These are phyloP conservation scores for Psittacara wagleri DNA, from an alignment of 2,113 vertebrate genomes.

Conservation along the genomic window DNA sequence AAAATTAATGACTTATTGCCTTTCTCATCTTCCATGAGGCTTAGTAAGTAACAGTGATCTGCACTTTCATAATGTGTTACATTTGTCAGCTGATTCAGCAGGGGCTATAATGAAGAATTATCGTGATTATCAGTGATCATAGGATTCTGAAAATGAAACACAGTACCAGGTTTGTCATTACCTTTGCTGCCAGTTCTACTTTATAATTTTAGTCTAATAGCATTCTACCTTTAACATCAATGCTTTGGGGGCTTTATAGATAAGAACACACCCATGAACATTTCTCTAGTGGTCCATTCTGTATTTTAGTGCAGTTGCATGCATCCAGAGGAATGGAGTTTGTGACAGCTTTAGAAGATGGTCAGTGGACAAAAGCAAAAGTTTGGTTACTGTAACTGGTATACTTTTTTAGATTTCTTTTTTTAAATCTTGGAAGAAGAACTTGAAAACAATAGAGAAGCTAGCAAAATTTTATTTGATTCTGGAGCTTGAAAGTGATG, in stretches of 20 bases:
- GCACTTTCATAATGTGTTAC: background rate
- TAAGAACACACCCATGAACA: background rate
- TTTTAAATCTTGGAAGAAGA: background rate
- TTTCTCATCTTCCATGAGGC: background rate
- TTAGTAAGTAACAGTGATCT: background rate
- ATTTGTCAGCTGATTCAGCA: background rate
- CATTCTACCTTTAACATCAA: background rate
- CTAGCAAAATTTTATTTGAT: background rate
- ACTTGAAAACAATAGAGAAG: background rate
- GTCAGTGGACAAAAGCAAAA: background rate
- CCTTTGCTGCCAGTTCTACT: background rate
- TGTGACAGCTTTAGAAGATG: background rate
- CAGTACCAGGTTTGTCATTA: background rate
- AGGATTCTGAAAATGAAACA: background rate
- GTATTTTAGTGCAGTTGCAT: background rate
- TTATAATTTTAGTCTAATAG: background rate
- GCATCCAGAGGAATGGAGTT: background rate
- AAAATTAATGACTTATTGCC: background rate
- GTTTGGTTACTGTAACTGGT: background rate
- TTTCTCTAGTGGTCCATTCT: background rate
- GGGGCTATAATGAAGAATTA: background rate
- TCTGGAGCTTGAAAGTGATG: background rate
- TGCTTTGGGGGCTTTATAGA: fast-evolving
- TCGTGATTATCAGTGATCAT: background rate
- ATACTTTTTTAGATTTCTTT: background rate